Percentiles rank a stretch among this genome's conserved stretches.
phyloP scores from a whole-genome alignment of 2,113 vertebrate species.

The Paracanthobrama guichenoti region DNA sequence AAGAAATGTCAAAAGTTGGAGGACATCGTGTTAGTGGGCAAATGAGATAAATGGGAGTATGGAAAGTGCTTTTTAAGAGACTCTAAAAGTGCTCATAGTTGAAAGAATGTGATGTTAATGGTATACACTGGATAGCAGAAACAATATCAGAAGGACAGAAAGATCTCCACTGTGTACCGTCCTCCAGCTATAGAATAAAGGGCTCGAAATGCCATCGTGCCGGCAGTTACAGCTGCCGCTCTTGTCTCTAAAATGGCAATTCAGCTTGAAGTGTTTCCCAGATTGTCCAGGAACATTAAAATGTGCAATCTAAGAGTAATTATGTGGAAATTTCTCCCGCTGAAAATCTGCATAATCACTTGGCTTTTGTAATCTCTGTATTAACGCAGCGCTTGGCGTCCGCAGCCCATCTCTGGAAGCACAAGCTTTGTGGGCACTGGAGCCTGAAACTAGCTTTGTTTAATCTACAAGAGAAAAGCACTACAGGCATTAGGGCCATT shows the following conservation, averaged over 20 bases:
- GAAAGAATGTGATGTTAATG: neutral
- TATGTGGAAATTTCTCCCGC: constrained; percentile 57
- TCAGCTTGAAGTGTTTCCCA: constrained; percentile 55
- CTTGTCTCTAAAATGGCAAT: constrained; percentile 53
- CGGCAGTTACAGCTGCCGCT: constrained; percentile 49
- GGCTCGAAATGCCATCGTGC: neutral
- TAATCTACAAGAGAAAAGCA: constrained; percentile 49
- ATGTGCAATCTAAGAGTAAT: constrained; percentile 61
- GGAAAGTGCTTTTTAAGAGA: neutral
- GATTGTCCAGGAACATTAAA: constrained; percentile 60
- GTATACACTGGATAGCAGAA: neutral
- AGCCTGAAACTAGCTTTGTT: constrained; percentile 59
- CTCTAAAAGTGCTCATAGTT: neutral
- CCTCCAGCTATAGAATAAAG: constrained; percentile 7
- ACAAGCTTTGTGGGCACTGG: constrained; percentile 51
- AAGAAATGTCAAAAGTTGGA: neutral
- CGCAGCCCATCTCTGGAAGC: constrained; percentile 41
- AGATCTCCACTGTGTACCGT: neutral
- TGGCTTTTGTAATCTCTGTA: constrained; percentile 54
- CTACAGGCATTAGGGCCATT: constrained; percentile 47
- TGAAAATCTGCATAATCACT: constrained; percentile 60
- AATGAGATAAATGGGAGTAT: neutral
- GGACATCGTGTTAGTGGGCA: neutral
- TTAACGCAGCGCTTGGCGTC: constrained; percentile 43
- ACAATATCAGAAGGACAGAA: neutral